phyloP scores from a whole-genome alignment of 2,113 vertebrate species.

The Lucifuga dentata region DNA sequence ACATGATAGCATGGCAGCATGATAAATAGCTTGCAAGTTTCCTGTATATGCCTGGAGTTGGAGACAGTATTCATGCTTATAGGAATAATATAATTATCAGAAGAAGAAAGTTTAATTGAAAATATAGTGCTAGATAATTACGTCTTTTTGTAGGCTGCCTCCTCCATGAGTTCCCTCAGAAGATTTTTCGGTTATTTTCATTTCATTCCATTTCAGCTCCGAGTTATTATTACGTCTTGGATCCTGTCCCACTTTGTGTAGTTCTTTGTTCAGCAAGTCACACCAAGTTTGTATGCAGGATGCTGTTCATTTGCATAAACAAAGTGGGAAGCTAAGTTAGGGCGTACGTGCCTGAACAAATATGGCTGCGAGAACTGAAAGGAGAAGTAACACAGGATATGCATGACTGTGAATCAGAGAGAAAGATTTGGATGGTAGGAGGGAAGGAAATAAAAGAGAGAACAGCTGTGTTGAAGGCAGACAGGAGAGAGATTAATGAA shows the following conservation, averaged over 20 bases:
- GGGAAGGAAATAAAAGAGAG: not conserved
- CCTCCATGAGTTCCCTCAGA: too few relatives aligned
- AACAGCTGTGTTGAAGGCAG: not conserved
- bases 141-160: too few relatives aligned
- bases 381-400: constrained; percentile 22
- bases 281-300: not conserved
- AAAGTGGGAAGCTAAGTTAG: not conserved
- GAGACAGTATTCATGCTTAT: not conserved
- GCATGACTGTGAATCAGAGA: constrained; percentile 18
- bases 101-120: too few relatives aligned
- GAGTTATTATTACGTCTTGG: too few relatives aligned
- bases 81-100: too few relatives aligned
- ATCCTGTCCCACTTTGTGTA: not conserved
- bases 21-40: constrained; percentile 33
- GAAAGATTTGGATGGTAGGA: constrained; percentile 7
- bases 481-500: not conserved
- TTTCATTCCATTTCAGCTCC: too few relatives aligned
- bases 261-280: not conserved
- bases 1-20: constrained; percentile 22
- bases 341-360: not conserved
- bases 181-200: too few relatives aligned
- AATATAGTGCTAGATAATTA: too few relatives aligned
- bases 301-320: constrained; percentile 9
- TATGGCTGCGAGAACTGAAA: not conserved
- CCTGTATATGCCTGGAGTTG: not conserved